phyloP scores from a whole-genome alignment of 2,888 invertebrate species.

The Microctonus brassicae region DNA sequence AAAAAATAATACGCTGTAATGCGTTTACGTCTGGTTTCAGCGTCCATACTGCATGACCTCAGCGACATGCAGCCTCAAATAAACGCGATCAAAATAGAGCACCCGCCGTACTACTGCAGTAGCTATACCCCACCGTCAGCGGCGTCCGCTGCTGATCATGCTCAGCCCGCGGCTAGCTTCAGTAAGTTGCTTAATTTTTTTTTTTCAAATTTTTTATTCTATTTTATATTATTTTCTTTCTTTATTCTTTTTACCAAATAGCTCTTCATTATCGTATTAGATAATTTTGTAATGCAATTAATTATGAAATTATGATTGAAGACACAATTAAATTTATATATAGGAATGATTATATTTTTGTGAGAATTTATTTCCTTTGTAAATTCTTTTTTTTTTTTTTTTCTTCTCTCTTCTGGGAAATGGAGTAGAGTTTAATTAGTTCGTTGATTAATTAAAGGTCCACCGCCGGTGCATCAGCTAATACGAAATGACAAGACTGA shows the following conservation, averaged over 20 bases:
- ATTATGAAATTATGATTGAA: too few relatives aligned
- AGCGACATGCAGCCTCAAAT: slow-evolving; percentile 81
- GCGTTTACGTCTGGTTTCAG: slow-evolving; percentile 74
- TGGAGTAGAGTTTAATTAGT: background rate
- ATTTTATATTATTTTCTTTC: slow-evolving; percentile 13
- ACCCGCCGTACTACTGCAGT: slow-evolving; percentile 85
- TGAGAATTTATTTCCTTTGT: too few relatives aligned
- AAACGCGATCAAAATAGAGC: slow-evolving; percentile 86
- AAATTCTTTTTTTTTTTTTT: slow-evolving; percentile 20
- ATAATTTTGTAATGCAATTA: slow-evolving; percentile 3
- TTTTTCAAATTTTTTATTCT: slow-evolving; percentile 27
- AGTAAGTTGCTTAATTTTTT: slow-evolving; percentile 61
- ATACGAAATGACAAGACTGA: slow-evolving; percentile 70
- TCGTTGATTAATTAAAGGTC: slow-evolving; percentile 52
- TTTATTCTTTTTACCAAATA: background rate
- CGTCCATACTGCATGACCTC: slow-evolving; percentile 93
- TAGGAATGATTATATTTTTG: too few relatives aligned
- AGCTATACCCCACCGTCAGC: slow-evolving; percentile 82
- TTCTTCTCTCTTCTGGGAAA: background rate
- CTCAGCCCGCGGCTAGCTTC: slow-evolving; percentile 69
- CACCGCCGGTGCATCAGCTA: slow-evolving; percentile 68
- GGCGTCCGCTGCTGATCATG: slow-evolving; percentile 71
- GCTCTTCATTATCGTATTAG: too few relatives aligned
- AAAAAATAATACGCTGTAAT: slow-evolving; percentile 38
- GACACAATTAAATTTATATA: too few relatives aligned